phyloP scores from a whole-genome alignment of 2,888 invertebrate genomes.

The Crepidodera aurea region DNA sequence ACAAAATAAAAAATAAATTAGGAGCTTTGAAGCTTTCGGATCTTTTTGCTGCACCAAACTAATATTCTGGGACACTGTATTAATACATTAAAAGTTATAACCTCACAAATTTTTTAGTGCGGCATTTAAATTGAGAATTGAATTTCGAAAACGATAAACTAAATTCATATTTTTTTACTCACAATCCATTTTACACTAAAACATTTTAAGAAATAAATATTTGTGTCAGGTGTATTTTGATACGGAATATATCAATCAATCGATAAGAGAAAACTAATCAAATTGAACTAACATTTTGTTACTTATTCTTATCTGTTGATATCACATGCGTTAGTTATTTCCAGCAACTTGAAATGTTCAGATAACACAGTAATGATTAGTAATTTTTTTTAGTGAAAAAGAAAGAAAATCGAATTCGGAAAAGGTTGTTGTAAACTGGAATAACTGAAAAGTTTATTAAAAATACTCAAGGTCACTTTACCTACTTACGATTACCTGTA shows the following conservation, averaged over 20 bases:
- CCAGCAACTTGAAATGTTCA: neutral
- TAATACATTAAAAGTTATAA: neutral
- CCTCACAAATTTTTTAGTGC: neutral
- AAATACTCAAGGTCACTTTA: conserved; percentile 4
- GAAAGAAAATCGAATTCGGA: neutral
- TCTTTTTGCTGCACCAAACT: too few species aligned
- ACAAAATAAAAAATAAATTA: too few species aligned
- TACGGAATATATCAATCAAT: neutral
- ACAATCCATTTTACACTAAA: neutral
- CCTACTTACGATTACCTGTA: neutral
- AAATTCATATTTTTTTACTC: neutral
- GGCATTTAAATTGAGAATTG: neutral
- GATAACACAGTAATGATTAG: neutral
- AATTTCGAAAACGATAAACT: too few species aligned
- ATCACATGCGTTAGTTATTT: neutral
- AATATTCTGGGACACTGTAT: neutral
- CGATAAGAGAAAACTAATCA: neutral
- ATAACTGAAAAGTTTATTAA: conserved; percentile 1
- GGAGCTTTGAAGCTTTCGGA: too few species aligned
- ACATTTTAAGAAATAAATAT: neutral
- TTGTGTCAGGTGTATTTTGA: neutral
- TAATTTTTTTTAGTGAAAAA: neutral
- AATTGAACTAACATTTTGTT: neutral
- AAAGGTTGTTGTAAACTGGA: neutral
- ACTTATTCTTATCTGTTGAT: neutral